Conservation (phyloP, 92 coral and sea anemone species). For the Phenganax marumi region DNA sequence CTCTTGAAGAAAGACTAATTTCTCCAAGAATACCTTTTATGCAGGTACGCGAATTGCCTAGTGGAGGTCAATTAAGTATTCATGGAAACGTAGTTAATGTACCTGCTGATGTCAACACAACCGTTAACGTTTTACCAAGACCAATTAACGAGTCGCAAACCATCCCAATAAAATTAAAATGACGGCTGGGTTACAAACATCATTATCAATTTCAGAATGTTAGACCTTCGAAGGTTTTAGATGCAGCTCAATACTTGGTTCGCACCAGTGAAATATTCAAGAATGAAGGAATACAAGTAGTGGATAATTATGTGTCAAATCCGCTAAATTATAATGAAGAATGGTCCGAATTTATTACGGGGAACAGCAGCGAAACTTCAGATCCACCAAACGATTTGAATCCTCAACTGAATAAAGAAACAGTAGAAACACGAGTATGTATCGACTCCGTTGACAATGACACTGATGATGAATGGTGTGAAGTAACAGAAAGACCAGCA, state of each 20-base stretch:
- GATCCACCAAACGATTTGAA: no score
- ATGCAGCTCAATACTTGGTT: slow-evolving; percentile 30
- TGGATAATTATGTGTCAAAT: not conserved
- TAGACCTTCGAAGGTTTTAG: slow-evolving; percentile 35
- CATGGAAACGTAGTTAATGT: slow-evolving; percentile 66
- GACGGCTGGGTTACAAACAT: slow-evolving; percentile 23
- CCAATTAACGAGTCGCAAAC: slow-evolving; percentile 28
- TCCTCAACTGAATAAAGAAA: no score
- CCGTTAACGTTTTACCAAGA: slow-evolving; percentile 54
- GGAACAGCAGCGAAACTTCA: no score
- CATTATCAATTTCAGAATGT: slow-evolving; percentile 27
- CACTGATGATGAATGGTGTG: no score
- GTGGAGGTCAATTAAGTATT: slow-evolving; percentile 58
- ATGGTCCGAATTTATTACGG: no score
- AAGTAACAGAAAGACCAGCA: no score
- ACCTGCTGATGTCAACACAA: slow-evolving; percentile 54
- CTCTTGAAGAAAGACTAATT: slow-evolving; percentile 58
- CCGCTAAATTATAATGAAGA: no score
- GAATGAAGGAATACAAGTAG: slow-evolving; percentile 56
- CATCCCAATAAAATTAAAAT: slow-evolving; percentile 18
- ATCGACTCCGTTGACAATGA: no score
- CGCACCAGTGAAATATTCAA: slow-evolving; percentile 55
- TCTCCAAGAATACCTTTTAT: slow-evolving; percentile 61
- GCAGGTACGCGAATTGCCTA: slow-evolving; percentile 64
- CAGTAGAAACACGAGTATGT: no score